Percentiles rank a stretch among this genome's conserved stretches.
phyloP scores from a whole-genome alignment of 2,113 vertebrate genomes.

The Regulus satrapa region DNA sequence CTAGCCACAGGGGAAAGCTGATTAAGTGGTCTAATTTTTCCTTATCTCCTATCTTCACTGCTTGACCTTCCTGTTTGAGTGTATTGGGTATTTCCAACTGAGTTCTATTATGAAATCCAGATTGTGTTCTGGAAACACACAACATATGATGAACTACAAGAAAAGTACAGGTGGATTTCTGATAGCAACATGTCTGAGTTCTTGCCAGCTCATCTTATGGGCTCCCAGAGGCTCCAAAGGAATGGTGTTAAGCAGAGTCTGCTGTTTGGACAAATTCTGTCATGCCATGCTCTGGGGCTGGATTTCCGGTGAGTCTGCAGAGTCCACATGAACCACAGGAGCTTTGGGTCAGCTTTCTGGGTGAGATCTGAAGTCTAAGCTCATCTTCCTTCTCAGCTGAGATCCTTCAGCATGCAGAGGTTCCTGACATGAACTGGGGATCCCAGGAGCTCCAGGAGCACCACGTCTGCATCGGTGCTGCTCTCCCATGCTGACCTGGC shows the following conservation, averaged over 20 bases:
- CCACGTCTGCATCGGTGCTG: neutral
- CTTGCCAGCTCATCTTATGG: neutral
- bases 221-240: neutral
- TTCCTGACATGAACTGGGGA: fast-evolving
- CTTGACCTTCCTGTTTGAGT: slow-evolving; percentile 24
- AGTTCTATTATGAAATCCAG: slow-evolving; percentile 18
- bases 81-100: neutral
- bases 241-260: neutral
- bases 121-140: neutral
- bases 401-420: neutral
- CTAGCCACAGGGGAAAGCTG: neutral
- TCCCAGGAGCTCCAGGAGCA: neutral
- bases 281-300: neutral
- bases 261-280: neutral
- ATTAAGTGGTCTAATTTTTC: slow-evolving; percentile 30
- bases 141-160: neutral
- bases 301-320: neutral
- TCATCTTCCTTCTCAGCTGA: neutral
- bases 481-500: neutral
- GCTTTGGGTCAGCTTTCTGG: neutral
- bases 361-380: neutral
- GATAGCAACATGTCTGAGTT: neutral
- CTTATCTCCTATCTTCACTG: slow-evolving; percentile 16
- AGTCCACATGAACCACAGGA: neutral
- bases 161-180: slow-evolving; percentile 29